Base-by-base conservation (phyloP, 2,888 invertebrate genomes). In the Rhynchonema sp. region DNA sequence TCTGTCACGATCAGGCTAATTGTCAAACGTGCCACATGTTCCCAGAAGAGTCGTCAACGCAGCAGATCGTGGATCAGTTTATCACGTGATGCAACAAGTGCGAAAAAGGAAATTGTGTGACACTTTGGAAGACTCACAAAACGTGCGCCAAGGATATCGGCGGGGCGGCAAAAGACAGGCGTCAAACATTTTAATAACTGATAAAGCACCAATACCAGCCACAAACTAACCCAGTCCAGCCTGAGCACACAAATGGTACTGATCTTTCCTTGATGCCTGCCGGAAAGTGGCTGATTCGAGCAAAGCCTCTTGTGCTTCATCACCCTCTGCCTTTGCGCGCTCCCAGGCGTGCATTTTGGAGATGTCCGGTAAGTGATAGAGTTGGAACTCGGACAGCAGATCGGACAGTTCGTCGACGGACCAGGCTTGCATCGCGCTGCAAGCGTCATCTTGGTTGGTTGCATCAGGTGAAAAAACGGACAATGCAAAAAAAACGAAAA, bases 381-480 rank as follows among this genome's bases (percentile, higher is more conserved):
- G 77, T 64, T 87, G 80, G 74, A 96, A 96, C 71, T 94, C 90
- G 65, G 86, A 83, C 74, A 88, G 89, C 1, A 89, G 85, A 70
- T 98, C 98, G 62, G 86, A 84, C 0, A 96, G 75, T 73, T 94
- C 92, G 73, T 96, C 94, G 17, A 85, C 81, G 0, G 86, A 86
- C 72, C 88, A 54, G 9, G 27, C 28, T 28, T 54, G 9, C 9
- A 9, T 9, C 9, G 54, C 54, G 38, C 38, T 38, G 38, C 38
- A 38, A 38, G 38, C 17, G 17, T 6, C 38, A 38, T 38, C 17
- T 38, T 6, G 9, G 38, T 6, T 6, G 9, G 38, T 38, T 38
- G 17, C 38, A 38, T 38, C 17, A 38, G 38, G 38, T 38, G 9
- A 38, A 38, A 38, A 6, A 38, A 17, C 38, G 6, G 38, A 38